Base-by-base conservation (phyloP, 2,113 vertebrate species). In the Delphinus delphis region DNA sequence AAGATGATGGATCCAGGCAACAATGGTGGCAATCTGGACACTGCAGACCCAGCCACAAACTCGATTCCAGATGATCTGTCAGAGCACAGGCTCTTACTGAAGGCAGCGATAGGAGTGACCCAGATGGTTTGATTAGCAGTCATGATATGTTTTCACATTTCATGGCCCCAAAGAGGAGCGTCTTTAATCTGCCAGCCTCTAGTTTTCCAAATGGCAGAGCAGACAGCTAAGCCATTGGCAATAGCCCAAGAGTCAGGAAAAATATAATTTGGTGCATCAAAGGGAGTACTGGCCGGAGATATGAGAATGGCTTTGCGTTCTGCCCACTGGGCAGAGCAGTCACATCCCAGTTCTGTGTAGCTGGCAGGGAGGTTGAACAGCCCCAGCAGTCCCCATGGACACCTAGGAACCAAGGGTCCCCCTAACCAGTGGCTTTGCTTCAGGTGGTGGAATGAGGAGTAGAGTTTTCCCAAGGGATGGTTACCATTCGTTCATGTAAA, bases 111-210 rank as follows among this genome's bases (percentile, higher is more conserved):
- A n/a, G 44, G 76, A 88, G 71, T 15, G 55, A 88, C 90, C 90
- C 94, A 98, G 96, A 95, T 95, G 96, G 92, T 79, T 50, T 97
- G 77, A 93, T 95, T 65, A 80, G 41, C 77, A 77, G 77, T 87
- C 65, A 71, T 88, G 81, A 70, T 94, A 58, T n/a, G 28, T 89
- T 86, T 96, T 60, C 44, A 77, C 44, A 77, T 91, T 91, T 97
- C 92, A 77, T 47, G 76, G 77, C 70, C 81, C 76, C 70, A 90
- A 84, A 90, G 92, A 55, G 18, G 31, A 41, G 33, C 76, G 50
- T 58, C 89, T 95, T 76, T 95, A 88, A 93, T 95, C 89, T 96
- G 85, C 31, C 95, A 96, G 38, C 79, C 26, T 95, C 58, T 80
- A 95, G 86, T 95, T 85, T 84, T 93, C 94, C 94, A 97, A 97